Conservation (phyloP, 2,888 invertebrate species). For the Trypoxylon attenuatum region DNA sequence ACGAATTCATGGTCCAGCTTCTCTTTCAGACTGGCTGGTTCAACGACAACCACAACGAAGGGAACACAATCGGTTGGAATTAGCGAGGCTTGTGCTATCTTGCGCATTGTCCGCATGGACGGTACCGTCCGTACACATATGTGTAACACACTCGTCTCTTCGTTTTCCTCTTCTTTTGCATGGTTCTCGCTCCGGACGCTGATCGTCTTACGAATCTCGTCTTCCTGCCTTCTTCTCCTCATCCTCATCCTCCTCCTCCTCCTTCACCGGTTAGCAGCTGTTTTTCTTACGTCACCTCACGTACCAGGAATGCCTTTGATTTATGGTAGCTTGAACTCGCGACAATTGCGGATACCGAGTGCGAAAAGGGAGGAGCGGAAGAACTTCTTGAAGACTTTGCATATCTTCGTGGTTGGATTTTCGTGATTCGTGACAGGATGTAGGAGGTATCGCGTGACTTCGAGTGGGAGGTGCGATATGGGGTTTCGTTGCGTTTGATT, state of each 20-base stretch:
- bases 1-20: conserved; percentile 50
- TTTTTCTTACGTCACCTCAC: conserved; percentile 64
- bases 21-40: conserved; percentile 38
- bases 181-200: too few relatives aligned
- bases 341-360: not conserved
- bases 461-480: too few relatives aligned
- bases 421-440: too few relatives aligned
- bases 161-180: not conserved
- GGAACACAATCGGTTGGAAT: conserved; percentile 64
- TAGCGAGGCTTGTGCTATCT: conserved; percentile 65
- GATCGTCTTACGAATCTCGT: too few relatives aligned
- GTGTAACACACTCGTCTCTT: conserved; percentile 11
- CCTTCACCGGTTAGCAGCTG: conserved; percentile 53
- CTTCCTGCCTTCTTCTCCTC: not conserved
- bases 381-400: too few relatives aligned
- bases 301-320: conserved; percentile 59
- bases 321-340: conserved; percentile 50
- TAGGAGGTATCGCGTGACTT: too few relatives aligned
- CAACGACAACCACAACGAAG: conserved; percentile 57
- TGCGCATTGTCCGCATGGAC: conserved; percentile 47
- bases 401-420: too few relatives aligned
- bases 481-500: too few relatives aligned
- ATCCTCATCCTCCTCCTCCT: not conserved
- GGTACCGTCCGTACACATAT: conserved; percentile 34
- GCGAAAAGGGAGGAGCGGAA: too few relatives aligned